Evolutionary conservation across 2,888 invertebrate genomes (phyloP).

Genomic region (Coelogynopora nodosa): DNA sequence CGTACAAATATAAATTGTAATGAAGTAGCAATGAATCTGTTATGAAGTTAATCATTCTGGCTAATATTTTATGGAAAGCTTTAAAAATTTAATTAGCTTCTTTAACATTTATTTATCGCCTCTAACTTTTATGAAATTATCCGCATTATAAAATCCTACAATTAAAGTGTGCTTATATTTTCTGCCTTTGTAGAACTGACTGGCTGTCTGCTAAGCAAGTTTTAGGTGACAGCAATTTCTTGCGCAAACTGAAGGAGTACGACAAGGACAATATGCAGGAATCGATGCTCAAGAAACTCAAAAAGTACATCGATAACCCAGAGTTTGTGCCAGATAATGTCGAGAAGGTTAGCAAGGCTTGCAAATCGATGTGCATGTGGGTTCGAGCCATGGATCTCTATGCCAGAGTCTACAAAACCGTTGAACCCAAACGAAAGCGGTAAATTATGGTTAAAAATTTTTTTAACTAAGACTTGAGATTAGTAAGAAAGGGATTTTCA

Average conservation of each 20-base stretch:
- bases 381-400: slow-evolving; percentile 84
- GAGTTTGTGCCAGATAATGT: slow-evolving; percentile 80
- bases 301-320: slow-evolving; percentile 76
- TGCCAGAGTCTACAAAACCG: slow-evolving; percentile 77
- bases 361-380: slow-evolving; percentile 86
- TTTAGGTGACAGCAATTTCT: slow-evolving; percentile 76
- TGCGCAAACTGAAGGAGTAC: slow-evolving; percentile 76
- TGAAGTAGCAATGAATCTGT: no score
- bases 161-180: no score
- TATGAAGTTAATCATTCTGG: no score
- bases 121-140: no score
- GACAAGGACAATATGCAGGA: slow-evolving; percentile 78
- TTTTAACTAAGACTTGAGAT: no score
- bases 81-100: background rate
- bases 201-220: slow-evolving; percentile 79
- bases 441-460: slow-evolving; percentile 63
- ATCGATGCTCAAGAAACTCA: slow-evolving; percentile 70
- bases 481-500: no score
- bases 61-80: no score
- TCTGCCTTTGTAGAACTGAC: slow-evolving; percentile 71
- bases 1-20: no score
- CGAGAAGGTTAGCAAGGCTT: slow-evolving; percentile 76
- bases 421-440: slow-evolving; percentile 80
- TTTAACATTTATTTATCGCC: background rate
- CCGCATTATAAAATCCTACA: no score